Conservation (phyloP, 2,113 vertebrate genomes). For the Pterophyllum scalare region DNA sequence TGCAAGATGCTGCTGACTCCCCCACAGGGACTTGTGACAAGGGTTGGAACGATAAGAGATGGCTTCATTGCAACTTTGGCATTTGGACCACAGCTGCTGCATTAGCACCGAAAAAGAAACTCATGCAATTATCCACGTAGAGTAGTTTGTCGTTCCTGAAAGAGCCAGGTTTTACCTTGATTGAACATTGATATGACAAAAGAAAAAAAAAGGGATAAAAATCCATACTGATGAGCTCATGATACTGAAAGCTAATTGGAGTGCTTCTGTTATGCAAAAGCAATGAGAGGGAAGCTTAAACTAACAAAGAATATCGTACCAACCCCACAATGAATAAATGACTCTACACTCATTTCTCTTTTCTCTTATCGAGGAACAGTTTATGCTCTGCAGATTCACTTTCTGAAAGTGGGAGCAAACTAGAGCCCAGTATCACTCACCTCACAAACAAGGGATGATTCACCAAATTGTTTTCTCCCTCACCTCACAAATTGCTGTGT, state of each 20-base stretch:
- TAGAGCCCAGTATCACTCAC: constrained; percentile 32
- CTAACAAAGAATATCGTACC: constrained; percentile 54
- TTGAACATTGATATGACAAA: neutral
- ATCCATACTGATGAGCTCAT: neutral
- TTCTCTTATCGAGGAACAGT: constrained; percentile 11
- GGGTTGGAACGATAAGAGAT: constrained; percentile 71
- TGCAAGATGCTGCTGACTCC: constrained; percentile 60
- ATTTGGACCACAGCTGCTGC: neutral
- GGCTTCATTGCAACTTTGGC: neutral
- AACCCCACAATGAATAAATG: constrained; percentile 44
- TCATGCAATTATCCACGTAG: neutral
- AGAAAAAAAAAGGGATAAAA: neutral
- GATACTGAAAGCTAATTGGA: neutral
- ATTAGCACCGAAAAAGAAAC: neutral
- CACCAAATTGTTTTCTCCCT: constrained; percentile 13
- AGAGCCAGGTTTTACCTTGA: neutral
- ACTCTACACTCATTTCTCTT: constrained; percentile 15
- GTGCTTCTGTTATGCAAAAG: neutral
- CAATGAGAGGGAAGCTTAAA: neutral
- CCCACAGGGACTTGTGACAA: constrained; percentile 16
- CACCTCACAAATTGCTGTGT: constrained; percentile 59
- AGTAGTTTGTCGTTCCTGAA: neutral
- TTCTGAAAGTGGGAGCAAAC: constrained; percentile 16
- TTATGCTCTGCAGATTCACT: constrained; percentile 31
- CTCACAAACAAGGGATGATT: constrained; percentile 41